These are phyloP conservation scores for Mormyrus lacerda DNA, from an alignment of 2,113 vertebrate species.

Conservation along the genomic window DNA sequence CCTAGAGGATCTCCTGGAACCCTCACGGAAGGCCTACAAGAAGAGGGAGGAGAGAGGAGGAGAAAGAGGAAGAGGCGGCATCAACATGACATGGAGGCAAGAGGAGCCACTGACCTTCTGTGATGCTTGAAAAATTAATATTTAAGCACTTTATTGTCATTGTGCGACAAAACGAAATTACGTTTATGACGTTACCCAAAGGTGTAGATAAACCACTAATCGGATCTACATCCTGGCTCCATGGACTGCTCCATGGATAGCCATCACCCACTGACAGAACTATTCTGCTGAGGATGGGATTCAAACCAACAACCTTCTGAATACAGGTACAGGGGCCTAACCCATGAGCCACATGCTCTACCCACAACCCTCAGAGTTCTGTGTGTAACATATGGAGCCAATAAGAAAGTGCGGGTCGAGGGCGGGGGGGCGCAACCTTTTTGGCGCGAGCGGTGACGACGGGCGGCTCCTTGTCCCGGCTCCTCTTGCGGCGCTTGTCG, in stretches of 20 bases:
- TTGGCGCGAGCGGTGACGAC: constrained; percentile 80
- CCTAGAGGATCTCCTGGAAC: constrained; percentile 94
- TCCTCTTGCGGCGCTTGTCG: constrained; percentile 96
- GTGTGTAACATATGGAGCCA: neutral
- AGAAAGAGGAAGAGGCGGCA: neutral
- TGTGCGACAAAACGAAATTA: too few species aligned
- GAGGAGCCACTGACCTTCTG: neutral
- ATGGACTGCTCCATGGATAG: neutral
- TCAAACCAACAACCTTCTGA: neutral
- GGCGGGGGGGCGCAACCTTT: constrained; percentile 63
- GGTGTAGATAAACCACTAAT: neutral
- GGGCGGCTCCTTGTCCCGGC: constrained; percentile 84
- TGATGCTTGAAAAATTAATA: neutral
- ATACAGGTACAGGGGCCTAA: neutral
- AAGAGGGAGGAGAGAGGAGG: constrained; percentile 27
- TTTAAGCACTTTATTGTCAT: neutral
- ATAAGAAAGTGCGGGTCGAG: neutral
- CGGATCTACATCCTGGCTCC: neutral
- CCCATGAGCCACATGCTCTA: neutral
- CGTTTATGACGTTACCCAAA: too few species aligned
- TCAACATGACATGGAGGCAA: neutral
- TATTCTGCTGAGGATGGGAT: neutral
- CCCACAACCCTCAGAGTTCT: neutral
- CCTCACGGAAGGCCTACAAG: constrained; percentile 88
- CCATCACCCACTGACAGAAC: neutral